Base-by-base conservation (phyloP, 1,140 invertebrate genomes). In the Drosophila santomea region DNA sequence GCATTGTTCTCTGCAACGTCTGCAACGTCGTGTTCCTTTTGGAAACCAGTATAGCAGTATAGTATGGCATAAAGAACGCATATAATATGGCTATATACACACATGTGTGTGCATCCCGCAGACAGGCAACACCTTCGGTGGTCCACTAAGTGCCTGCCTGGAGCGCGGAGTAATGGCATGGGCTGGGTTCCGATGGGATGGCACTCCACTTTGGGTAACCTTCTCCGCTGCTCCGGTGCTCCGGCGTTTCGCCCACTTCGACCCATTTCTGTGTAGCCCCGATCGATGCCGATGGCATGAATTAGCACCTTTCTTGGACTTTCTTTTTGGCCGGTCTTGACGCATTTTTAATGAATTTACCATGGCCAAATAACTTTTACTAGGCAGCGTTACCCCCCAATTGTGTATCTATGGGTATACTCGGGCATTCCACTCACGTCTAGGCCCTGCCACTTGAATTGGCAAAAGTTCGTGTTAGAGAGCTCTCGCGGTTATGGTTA, bases 251-350 rank as follows among this genome's bases (percentile, higher is more conserved):
- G 68, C 68, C 75, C 68, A 71, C 63, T 59, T 69, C 83, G 83
- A 88, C 83, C 80, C 68, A 89, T 89, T 88, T 86, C 56, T 43
- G 25, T 17, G 14, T 8, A 51, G 43, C 28, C 55, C 55, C 69
- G 81, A 82, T 83, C 79, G 71, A 20, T 20, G 66, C 67, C 59
- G 79, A 77, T 78, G 80, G 81, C 64, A 68, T 68, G 64, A 83
- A 86, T 86, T 86, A 86, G 79, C 83, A 86, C 83, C 83, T 86
- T 86, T 86, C 83, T 64, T 78, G 78, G 83, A 89, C 83, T 86
- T 86, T 86, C 83, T 86, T 86, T 86, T 88, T 74, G 73, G 35
- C 55, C 51, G 81, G 75, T 68, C 76, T 79, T 89, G 78, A 83
- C 73, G 84, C 83, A 83, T 80, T 89, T 83, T 77, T 89, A 88